These are phyloP conservation scores for Meriones unguiculatus DNA, from an alignment of 2,113 vertebrate genomes.

Conservation along the genomic window DNA sequence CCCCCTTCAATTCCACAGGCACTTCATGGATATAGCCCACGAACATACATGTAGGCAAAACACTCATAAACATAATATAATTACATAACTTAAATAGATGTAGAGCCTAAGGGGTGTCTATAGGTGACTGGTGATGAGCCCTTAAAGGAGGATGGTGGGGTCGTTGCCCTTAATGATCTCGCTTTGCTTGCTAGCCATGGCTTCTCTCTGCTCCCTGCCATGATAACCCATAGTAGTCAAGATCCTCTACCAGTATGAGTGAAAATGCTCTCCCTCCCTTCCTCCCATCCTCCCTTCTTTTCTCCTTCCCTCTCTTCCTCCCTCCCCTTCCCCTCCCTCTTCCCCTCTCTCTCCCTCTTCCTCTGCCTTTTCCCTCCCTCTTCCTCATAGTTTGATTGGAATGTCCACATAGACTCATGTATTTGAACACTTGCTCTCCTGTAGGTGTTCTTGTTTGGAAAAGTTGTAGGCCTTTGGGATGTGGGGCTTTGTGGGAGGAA, in stretches of 20 bases:
- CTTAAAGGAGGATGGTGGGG: not conserved
- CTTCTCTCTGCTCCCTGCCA: not conserved
- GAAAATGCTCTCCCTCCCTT: not conserved
- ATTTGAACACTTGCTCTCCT: not conserved
- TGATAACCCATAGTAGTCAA: not conserved
- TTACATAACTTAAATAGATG: not conserved
- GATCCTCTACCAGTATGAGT: not conserved
- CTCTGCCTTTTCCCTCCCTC: not conserved
- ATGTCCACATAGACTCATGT: not conserved
- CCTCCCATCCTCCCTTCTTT: not conserved
- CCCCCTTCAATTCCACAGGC: not conserved
- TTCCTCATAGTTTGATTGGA: not conserved
- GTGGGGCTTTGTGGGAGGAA: not conserved
- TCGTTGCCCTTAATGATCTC: not conserved
- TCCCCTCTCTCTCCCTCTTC: too few species aligned
- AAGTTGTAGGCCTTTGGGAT: not conserved
- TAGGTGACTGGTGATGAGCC: not conserved
- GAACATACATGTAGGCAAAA: not conserved
- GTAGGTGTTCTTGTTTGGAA: not conserved
- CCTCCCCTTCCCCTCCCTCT: not conserved
- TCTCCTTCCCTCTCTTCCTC: not conserved
- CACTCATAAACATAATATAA: not conserved
- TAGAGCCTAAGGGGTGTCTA: not conserved
- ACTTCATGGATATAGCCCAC: not conserved
- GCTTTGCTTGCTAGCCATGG: not conserved